Conservation (phyloP, 2,888 invertebrate genomes). For the Digitonthophagus gazella region DNA sequence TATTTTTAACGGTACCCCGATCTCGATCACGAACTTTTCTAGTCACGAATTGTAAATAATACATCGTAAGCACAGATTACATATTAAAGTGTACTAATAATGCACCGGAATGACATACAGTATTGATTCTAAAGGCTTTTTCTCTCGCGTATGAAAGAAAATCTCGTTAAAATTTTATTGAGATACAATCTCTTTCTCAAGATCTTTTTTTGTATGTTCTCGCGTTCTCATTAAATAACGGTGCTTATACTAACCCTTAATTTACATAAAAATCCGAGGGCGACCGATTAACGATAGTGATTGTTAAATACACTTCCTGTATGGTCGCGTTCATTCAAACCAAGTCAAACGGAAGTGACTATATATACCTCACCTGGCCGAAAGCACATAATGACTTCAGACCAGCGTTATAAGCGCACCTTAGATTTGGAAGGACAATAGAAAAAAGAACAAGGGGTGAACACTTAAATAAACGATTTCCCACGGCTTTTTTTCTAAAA, state of each 20-base stretch:
- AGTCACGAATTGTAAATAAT: neutral
- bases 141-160: neutral
- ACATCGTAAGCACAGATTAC: neutral
- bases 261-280: neutral
- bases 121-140: neutral
- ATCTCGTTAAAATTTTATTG: neutral
- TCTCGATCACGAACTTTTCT: neutral
- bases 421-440: neutral
- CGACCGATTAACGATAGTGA: neutral
- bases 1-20: neutral
- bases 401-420: neutral
- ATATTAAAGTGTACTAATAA: neutral
- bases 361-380: slow-evolving; percentile 42
- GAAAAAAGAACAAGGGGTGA: neutral
- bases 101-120: neutral
- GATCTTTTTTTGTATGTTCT: neutral
- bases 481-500: neutral
- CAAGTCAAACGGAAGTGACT: slow-evolving; percentile 45
- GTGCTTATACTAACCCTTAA: neutral
- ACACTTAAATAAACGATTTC: neutral
- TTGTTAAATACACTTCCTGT: neutral
- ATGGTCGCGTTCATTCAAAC: neutral
- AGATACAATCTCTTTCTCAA: neutral
- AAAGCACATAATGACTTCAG: slow-evolving; percentile 42
- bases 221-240: neutral